Base-by-base conservation (phyloP, 2,888 invertebrate species). In the Agrypnus murinus region DNA sequence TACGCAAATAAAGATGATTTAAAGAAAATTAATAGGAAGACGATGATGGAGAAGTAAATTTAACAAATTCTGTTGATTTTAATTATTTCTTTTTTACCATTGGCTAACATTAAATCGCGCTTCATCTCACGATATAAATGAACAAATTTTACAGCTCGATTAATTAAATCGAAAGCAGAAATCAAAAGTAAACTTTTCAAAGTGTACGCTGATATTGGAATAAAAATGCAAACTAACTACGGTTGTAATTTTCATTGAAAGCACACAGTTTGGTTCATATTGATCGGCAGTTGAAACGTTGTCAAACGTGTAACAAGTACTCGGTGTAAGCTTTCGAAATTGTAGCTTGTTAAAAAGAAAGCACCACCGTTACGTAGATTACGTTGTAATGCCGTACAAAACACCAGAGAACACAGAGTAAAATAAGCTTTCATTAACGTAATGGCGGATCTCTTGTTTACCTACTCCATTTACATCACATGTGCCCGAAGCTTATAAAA, bases 391-490 rank as follows among this genome's bases (percentile, higher is more conserved):
- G 63, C 46, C 40, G 38, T 48, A 63, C 57, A 63, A 64, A 69
- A 64, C 63, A 60, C 65, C 58, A 46, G 58, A 65, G 65, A 58
- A 58, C 58, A 55, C 55, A 65, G 19, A 55, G 57, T 34, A 57
- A 69, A 69, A 69, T 69, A 69, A 69, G 69, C 69, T 69, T 69
- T 69, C 69, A 69, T 69, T 69, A 69, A 48, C 63, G 63, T 69
- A 69, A 69, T 69, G 69, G 69, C 58, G 65, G 45, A 69, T 69
- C 62, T 63, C 69, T 69, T 69, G 69, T 69, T 69, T 69, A 69
- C 57, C 38, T 69, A 64, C 38, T 57, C 46, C 57, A 63, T 69
- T 69, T 69, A 58, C 69, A 64, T 64, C 63, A 64, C 63, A 64
- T 58, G 55, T 62, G 63, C 65, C 40, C 57, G 17, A 55, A 17